These are phyloP conservation scores for Poicephalus meyeri DNA, from an alignment of 2,113 vertebrate species.

Conservation along the genomic window DNA sequence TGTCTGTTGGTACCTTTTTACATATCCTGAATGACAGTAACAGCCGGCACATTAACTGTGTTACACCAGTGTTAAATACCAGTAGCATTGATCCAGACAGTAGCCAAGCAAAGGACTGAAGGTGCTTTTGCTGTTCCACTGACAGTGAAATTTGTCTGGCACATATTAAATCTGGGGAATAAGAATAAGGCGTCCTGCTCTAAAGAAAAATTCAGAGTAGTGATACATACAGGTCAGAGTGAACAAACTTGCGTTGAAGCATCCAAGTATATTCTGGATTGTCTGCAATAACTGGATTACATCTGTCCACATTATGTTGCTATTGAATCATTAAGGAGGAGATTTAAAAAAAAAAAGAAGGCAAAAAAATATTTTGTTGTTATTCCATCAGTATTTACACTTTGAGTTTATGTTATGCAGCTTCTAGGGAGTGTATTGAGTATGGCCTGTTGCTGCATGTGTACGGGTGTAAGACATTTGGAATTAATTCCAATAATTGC, in stretches of 20 bases:
- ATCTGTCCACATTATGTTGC: neutral
- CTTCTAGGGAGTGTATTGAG: neutral
- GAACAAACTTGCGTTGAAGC: neutral
- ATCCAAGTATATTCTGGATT: neutral
- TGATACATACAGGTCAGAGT: neutral
- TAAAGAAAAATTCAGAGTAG: neutral
- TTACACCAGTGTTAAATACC: neutral
- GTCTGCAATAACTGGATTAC: neutral
- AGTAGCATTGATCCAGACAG: neutral
- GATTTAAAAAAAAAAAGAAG: too few species aligned
- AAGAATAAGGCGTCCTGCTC: neutral
- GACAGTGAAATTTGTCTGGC: neutral
- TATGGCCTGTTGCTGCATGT: neutral
- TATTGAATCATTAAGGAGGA: neutral
- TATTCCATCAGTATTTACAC: neutral
- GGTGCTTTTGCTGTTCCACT: neutral
- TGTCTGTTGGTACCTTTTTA: neutral
- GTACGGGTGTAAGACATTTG: neutral
- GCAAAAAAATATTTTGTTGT: neutral
- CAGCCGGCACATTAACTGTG: accelerated
- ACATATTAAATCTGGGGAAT: neutral
- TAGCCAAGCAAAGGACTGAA: neutral
- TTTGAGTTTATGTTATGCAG: accelerated
- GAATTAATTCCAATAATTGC: neutral
- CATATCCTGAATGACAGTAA: neutral